phyloP scores from a whole-genome alignment of 2,888 invertebrate species.

The Cryptus viduatorius region DNA sequence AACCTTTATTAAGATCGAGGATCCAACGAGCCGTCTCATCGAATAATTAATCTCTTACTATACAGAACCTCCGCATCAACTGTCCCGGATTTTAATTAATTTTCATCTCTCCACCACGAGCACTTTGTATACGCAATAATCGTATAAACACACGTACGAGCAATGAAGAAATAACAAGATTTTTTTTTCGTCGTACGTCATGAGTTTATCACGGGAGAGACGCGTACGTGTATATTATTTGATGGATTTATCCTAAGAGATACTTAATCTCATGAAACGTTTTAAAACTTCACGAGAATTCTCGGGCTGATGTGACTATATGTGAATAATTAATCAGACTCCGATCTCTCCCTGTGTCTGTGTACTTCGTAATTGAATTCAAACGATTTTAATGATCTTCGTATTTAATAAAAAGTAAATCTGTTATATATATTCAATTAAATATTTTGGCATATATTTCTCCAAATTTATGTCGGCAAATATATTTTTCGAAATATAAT shows the following conservation, averaged over 20 bases:
- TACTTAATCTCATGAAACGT: conserved; percentile 35
- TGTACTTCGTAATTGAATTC: conserved; percentile 49
- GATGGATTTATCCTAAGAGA: conserved; percentile 48
- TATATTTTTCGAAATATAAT: no score
- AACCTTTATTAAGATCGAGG: conserved; percentile 63
- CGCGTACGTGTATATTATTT: conserved; percentile 26
- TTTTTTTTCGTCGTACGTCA: conserved; percentile 14
- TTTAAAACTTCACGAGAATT: conserved; percentile 32
- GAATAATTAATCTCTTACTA: conserved; percentile 61
- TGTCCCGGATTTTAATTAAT: conserved; percentile 56
- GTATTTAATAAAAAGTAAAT: no score
- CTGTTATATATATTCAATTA: no score
- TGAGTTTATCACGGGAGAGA: neutral
- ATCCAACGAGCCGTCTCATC: conserved; percentile 63
- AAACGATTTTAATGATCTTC: conserved; percentile 10
- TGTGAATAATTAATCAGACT: conserved; percentile 53
- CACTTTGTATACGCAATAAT: conserved; percentile 12
- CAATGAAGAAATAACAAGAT: conserved; percentile 28
- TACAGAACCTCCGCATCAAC: conserved; percentile 30
- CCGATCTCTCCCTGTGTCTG: conserved; percentile 13
- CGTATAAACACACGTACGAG: conserved; percentile 8
- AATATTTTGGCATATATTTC: no score
- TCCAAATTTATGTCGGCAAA: no score
- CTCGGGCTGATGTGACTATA: neutral
- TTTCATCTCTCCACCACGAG: conserved; percentile 9